These are phyloP conservation scores for Acanthococcus lagerstroemiae DNA, from an alignment of 2,888 invertebrate species.

Conservation along the genomic window DNA sequence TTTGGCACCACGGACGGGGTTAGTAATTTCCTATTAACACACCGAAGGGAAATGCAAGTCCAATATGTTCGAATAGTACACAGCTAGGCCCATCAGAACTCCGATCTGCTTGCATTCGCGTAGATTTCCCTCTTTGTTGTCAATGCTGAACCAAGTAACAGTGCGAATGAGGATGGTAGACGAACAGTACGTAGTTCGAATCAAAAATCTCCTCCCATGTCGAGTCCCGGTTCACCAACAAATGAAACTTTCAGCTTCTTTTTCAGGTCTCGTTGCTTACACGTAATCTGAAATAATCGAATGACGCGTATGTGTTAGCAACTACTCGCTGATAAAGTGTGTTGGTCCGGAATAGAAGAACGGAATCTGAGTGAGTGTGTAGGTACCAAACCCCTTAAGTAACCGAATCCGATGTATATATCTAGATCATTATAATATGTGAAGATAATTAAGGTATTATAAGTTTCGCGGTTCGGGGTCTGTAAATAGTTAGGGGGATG, in stretches of 20 bases:
- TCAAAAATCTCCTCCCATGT: conserved; percentile 55
- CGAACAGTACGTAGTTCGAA: conserved; percentile 50
- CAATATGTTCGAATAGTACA: conserved; percentile 53
- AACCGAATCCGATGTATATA: too few relatives aligned
- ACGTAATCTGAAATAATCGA: conserved; percentile 44
- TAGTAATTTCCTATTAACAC: conserved; percentile 51
- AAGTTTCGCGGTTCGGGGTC: too few relatives aligned
- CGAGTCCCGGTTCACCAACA: conserved; percentile 51
- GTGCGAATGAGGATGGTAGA: conserved; percentile 48
- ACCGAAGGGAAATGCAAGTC: conserved; percentile 51
- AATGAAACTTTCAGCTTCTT: conserved; percentile 54
- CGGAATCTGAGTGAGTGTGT: too few relatives aligned
- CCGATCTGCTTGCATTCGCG: conserved; percentile 51
- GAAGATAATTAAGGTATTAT: too few relatives aligned
- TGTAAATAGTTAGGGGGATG: too few relatives aligned
- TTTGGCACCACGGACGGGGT: conserved; percentile 52
- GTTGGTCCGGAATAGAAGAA: too few relatives aligned
- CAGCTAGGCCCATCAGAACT: conserved; percentile 53
- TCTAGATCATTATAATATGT: too few relatives aligned
- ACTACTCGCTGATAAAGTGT: too few relatives aligned
- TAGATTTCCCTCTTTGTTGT: conserved; percentile 44
- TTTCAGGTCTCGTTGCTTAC: conserved; percentile 51
- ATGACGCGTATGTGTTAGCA: too few relatives aligned
- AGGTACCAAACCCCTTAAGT: too few relatives aligned
- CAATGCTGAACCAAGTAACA: conserved; percentile 47